Conservation (phyloP, 2,797 vertebrate species). For the Peromyscus melanophrys region DNA sequence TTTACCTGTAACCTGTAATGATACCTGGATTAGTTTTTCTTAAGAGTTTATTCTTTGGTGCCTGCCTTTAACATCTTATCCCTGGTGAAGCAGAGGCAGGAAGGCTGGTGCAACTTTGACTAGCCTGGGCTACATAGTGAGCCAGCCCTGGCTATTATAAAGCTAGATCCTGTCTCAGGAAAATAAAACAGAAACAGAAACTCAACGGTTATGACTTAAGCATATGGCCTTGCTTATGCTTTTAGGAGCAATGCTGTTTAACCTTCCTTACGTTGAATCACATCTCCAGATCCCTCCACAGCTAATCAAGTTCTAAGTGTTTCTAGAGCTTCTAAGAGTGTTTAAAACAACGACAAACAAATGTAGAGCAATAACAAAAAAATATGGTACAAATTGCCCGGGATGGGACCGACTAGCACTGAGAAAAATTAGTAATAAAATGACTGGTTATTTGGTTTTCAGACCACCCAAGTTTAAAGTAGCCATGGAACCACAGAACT, state of each 20-base stretch:
- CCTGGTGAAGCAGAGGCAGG: not conserved
- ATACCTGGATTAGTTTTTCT: not conserved
- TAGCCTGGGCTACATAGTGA: not conserved
- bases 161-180: not conserved
- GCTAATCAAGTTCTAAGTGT: not conserved
- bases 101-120: not conserved
- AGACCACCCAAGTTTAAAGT: not conserved
- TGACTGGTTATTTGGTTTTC: not conserved
- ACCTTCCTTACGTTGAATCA: not conserved
- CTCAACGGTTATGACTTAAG: not conserved
- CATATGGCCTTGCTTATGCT: not conserved
- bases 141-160: not conserved
- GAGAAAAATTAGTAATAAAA: conserved; percentile 52
- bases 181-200: not conserved
- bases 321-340: conserved; percentile 59
- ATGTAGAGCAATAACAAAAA: not conserved
- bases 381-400: not conserved
- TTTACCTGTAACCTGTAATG: conserved; percentile 10
- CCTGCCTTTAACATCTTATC: not conserved
- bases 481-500: not conserved
- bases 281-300: not conserved
- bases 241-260: conserved; percentile 25
- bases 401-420: not conserved
- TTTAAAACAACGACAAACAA: conserved; percentile 18
- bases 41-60: conserved; percentile 25